Base-by-base conservation (phyloP, 2,888 invertebrate species). In the Eubasilissa splendida region DNA sequence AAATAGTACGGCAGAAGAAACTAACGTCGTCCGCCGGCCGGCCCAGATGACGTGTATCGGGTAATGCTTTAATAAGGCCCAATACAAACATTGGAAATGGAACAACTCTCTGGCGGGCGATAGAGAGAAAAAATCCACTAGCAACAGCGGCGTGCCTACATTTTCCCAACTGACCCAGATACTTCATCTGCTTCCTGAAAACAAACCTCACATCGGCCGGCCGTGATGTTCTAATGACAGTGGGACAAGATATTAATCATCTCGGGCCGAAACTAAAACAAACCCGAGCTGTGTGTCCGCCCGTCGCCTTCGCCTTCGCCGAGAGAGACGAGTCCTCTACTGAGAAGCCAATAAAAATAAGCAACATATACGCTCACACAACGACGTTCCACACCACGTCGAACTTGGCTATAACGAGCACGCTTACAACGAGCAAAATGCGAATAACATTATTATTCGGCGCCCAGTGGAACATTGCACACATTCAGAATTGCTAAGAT, bases 81-180 rank as follows among this genome's bases (percentile, higher is more conserved):
- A 31, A 22, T 22, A 12, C 33, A 11, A 63, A 10, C 9, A 33
- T 11, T 4, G 7, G 42, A 42, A 42, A 42, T 7, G 42, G 42
- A 4, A 7, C 42, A 42, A 7, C 4, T 42, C 7, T 0, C 42
- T 42, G 42, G 42, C 42, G 7, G 42, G 42, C 42, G 42, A 42
- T 7, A 42, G 42, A 42, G 42, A 5, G 10, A 4, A 33, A 33
- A 31, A 63, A 63, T n/a, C 8, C 50, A 10, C n/a, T 52, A 68
- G 68, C 68, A 14, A 68, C 68, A 68, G 68, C 8, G 5, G 58
- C 4, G 11, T 53, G 54, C 71, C 70, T 71, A 71, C 54, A 53
- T 71, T 22, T 54, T 33, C 54, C 22, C 71, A 22, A 71, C 53
- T 54, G 71, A 71, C 71, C 71, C 54, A 71, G 22, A 71, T 71